phyloP scores from a whole-genome alignment of 1,140 invertebrate genomes.

The Bicyclus anynana region DNA sequence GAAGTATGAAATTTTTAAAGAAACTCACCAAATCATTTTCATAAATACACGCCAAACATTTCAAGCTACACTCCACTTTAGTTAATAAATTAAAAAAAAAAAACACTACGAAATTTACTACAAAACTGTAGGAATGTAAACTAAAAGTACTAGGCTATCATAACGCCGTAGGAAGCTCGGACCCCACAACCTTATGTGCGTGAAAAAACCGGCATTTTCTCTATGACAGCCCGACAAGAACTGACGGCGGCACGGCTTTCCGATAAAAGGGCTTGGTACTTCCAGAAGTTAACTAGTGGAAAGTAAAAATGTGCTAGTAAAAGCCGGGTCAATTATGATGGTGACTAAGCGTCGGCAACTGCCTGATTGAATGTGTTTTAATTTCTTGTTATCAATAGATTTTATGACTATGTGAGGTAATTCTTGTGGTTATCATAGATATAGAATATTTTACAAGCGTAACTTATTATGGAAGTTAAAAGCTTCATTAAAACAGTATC shows the following conservation, averaged over 20 bases:
- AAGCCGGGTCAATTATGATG: slow-evolving; percentile 44
- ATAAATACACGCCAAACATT: neutral
- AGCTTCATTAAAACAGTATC: too few species aligned
- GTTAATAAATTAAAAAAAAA: neutral
- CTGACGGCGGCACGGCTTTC: slow-evolving; percentile 30
- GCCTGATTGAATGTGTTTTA: slow-evolving; percentile 2
- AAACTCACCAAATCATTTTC: neutral
- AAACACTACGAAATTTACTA: neutral
- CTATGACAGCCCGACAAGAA: slow-evolving; percentile 31
- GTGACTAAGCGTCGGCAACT: slow-evolving; percentile 24
- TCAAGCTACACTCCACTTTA: neutral
- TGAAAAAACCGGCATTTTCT: slow-evolving; percentile 31
- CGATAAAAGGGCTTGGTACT: slow-evolving; percentile 45
- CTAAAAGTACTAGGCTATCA: slow-evolving; percentile 22
- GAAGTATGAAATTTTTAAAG: too few species aligned
- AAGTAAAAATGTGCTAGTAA: slow-evolving; percentile 59
- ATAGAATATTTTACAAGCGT: too few species aligned
- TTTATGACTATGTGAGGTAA: neutral
- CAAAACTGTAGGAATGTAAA: neutral
- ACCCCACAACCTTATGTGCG: slow-evolving; percentile 6
- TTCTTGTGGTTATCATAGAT: neutral
- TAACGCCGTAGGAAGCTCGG: slow-evolving; percentile 13
- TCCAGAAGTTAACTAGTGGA: slow-evolving; percentile 35
- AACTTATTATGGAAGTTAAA: too few species aligned
- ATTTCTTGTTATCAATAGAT: neutral